Base-by-base conservation (phyloP, 2,797 vertebrate species). In the Atherinosoma microstoma region DNA sequence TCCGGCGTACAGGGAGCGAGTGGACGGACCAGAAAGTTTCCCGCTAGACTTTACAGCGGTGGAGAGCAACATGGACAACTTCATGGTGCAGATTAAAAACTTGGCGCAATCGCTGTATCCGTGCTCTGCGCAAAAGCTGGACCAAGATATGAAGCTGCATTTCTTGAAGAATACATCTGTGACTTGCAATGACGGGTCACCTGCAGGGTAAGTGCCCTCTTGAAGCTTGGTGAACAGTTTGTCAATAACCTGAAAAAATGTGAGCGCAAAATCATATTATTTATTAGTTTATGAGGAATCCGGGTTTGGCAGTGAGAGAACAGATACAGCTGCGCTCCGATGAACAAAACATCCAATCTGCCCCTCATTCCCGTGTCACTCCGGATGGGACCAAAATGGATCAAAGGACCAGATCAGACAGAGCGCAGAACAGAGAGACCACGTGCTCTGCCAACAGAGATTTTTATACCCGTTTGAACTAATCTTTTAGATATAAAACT, bases 81-180 rank as follows among this genome's bases (percentile, higher is more conserved):
- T 97, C 83, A 95, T 97, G 96, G 93, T 93, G 34, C 96, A 97
- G 91, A 94, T 97, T 47, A 96, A 96, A 89, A 97, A 95, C 86
- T 83, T 97, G 84, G 96, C 96, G 40, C 96, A 96, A 91, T 97
- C 96, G 0, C 89, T 97, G 38, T 97, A 97, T 81, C 95, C 96
- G 40, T 97, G 96, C 82, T 97, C 96, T 0, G 94, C 95, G 35
- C 96, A 96, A 88, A 95, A 94, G 51, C 92, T 96, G 79, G 93
- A 95, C 54, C 93, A 96, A 67, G 95, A 97, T 76, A 94, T 97
- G 92, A 95, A 94, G 79, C 78, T 96, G 77, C 92, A 95, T 75
- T 92, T 96, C 77, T 76, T 97, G 76, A 91, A 87, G 71, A 97
- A 97, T 64, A 73, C 75, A 18, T 96, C 96, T 7, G 95, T 95